Percentiles rank a stretch among this genome's conserved stretches.
Evolutionary conservation across 2,888 invertebrate species (phyloP).

Genomic region (Leptogaster cylindrica): DNA sequence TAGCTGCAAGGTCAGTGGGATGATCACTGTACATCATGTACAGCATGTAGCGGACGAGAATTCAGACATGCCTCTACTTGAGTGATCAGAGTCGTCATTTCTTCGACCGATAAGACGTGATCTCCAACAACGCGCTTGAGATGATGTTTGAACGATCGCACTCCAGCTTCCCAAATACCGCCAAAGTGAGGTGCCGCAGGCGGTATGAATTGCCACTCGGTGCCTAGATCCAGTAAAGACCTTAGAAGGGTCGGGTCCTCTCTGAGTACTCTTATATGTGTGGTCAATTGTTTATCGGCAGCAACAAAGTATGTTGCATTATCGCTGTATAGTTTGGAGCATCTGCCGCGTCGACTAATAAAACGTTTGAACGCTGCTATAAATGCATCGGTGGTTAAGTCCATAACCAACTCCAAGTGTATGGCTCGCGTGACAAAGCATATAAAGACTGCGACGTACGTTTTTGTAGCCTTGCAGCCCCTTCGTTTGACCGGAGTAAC

Average conservation of each 20-base stretch:
- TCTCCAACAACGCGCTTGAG: slow-evolving; percentile 49
- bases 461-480: background rate
- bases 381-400: background rate
- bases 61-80: slow-evolving; percentile 51
- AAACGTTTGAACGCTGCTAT: background rate
- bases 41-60: slow-evolving; percentile 49
- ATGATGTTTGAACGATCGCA: slow-evolving; percentile 52
- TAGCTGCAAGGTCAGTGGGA: slow-evolving; percentile 16
- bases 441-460: slow-evolving; percentile 4
- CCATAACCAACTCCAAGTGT: background rate
- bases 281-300: slow-evolving; percentile 7
- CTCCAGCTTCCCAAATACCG: slow-evolving; percentile 53
- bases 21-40: slow-evolving; percentile 45
- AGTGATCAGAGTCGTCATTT: slow-evolving; percentile 49
- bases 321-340: background rate
- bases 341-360: too few relatives aligned
- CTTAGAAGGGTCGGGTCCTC: background rate
- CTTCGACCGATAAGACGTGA: slow-evolving; percentile 49
- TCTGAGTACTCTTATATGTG: background rate
- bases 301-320: slow-evolving; percentile 1
- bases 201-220: slow-evolving; percentile 53
- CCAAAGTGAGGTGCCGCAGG: slow-evolving; percentile 52
- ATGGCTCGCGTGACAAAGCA: slow-evolving; percentile 4
- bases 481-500: background rate
- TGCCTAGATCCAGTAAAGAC: background rate